Evolutionary conservation across 2,113 vertebrate species (phyloP), one percentile per base, ranked within the genome.

Genomic region (Leptodactylus fuscus): DNA sequence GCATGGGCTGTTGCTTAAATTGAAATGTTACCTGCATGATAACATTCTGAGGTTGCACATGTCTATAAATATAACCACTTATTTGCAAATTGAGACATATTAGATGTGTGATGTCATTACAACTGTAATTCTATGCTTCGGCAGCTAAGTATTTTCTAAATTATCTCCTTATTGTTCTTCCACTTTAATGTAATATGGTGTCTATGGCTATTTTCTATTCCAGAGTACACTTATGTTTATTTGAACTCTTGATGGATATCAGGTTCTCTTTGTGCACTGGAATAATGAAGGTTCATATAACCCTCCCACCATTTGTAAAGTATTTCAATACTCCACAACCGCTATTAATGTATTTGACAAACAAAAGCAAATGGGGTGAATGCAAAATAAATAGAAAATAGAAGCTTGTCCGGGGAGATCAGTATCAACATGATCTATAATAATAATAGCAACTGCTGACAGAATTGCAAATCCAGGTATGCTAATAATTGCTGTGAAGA

Each of bases 341-440:
- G 13, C 75, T 77, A 53, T n/a, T 77, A 34, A 49, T 36, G 29
- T 9, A 36, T 51, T 32, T 77, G 48, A 53, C 75, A 76, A 70
- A 75, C 41, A 76, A 51, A 77, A 32, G 11, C 32, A 36, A 55
- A 77, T 77, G 16, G 29, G 27, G 75, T 53, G 48, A 77, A 77
- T 77, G 16, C 29, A 38, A 34, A 79, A 58, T 24, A 79, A 60
- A 60, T 79, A 51, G 34, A 38, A 58, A 79, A 60, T 24, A 60
- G 20, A 55, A n/a, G 29, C 76, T 41, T 79, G 76, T 79, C 76
- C 13, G 24, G 22, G 12, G 36, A 60, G 34, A 58, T 60, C 11
- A 79, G n/a, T 24, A 79, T 79, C 76, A 79, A 79, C 76, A 60
- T 58, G 76, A 79, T 79, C 29, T 79, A 60, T 79, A 79, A 41